These are phyloP conservation scores for Mesaphorura yosii DNA, from an alignment of 1,140 invertebrate genomes.

Conservation along the genomic window DNA sequence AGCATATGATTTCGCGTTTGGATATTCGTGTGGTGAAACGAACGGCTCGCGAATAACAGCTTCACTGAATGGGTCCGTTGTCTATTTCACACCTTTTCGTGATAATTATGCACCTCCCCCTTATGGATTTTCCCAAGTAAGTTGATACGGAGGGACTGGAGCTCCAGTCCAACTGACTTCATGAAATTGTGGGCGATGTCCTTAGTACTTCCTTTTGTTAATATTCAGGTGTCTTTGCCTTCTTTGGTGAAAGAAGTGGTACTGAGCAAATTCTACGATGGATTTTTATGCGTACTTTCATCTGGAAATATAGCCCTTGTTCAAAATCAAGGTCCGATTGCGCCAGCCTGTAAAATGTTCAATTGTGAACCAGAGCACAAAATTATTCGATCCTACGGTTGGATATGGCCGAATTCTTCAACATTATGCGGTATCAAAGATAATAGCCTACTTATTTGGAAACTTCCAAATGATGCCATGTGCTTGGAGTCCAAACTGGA, in stretches of 20 bases:
- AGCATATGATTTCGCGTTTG: constrained; percentile 17
- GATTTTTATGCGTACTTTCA: constrained; percentile 12
- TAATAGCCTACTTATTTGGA: neutral
- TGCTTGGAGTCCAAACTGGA: neutral
- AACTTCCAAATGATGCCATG: neutral
- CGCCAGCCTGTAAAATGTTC: neutral
- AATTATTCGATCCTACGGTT: constrained; percentile 7
- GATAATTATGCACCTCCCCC: constrained; percentile 29
- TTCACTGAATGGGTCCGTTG: constrained; percentile 20
- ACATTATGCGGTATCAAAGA: constrained; percentile 10
- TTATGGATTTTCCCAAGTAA: constrained; percentile 14
- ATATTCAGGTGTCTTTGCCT: neutral
- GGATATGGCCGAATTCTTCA: constrained; percentile 16
- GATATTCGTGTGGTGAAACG: constrained; percentile 9
- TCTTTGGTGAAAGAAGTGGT: constrained; percentile 16
- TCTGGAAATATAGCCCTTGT: constrained; percentile 8
- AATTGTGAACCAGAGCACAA: neutral
- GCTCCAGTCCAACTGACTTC: neutral
- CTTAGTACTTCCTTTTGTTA: neutral
- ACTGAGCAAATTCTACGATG: constrained; percentile 23
- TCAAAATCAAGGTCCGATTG: neutral
- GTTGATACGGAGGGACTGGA: neutral
- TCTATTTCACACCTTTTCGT: constrained; percentile 28
- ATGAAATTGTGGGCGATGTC: neutral
- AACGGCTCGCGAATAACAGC: constrained; percentile 19